Base-by-base conservation (phyloP, 1,140 invertebrate species). In the Drosophila ohnishii region DNA sequence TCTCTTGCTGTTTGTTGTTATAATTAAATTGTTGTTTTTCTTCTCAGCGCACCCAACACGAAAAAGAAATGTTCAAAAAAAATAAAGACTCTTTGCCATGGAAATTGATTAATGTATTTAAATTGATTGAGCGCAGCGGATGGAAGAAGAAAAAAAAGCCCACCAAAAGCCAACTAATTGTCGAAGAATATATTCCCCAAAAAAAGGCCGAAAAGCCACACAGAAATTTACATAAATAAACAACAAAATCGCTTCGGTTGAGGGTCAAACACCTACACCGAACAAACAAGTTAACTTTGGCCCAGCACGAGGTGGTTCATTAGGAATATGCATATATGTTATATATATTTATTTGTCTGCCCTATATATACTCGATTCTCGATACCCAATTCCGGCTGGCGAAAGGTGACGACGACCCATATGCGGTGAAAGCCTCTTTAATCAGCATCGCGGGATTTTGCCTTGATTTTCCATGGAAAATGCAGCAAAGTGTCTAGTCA, bases 61-160 rank as follows among this genome's bases (percentile, higher is more conserved):
- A 53, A 78, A 42, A 59, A 71, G 51, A 70, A 76, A 75, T 71
- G 67, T 57, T 70, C 25, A n/a, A 32, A n/a, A 42, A 39, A 58
- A 71, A 55, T 28, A 48, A 16, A 51, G 11, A 51, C 44, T 50
- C 65, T 59, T 62, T 62, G 75, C 51, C 73, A 70, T 64, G 82
- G 80, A 75, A 83, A 87, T 88, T 88, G 84, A 88, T 88, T 88
- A 88, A 88, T 88, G 80, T 84, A 62, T 88, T 83, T 67, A 62
- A 78, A 81, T 82, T 72, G 78, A 85, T 85, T 87, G 70, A 86
- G 75, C 64, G 75, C 44, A 48, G 51, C 64, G 62, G 34, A 63
- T 61, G 61, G 13, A 47, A 37, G n/a, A 25, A 22, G 5, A 28
- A 50, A 67, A 67, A 75, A 66, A 63, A 44, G 78, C 63, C 28